Percentiles rank a stretch among this genome's conserved stretches.
These are phyloP conservation scores for Ips nitidus DNA, from an alignment of 1,140 invertebrate genomes.

Conservation along the genomic window DNA sequence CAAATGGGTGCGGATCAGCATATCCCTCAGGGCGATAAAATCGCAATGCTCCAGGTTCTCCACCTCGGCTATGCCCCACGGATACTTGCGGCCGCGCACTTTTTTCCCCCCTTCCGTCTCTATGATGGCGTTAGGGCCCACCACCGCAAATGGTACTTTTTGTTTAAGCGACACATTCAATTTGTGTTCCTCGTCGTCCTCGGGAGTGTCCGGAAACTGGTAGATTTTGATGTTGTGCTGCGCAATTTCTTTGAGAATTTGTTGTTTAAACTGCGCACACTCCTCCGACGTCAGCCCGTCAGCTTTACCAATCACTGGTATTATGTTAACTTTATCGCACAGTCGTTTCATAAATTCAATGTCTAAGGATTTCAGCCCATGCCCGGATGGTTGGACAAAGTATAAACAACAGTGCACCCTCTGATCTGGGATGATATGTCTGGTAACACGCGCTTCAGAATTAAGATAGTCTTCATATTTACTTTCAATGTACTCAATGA, in stretches of 20 bases:
- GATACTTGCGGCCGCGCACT: conserved; percentile 90
- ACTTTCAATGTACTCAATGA: conserved; percentile 96
- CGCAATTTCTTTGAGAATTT: conserved; percentile 95
- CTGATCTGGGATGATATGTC: conserved; percentile 79
- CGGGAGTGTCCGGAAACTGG: conserved; percentile 87
- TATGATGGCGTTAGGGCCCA: conserved; percentile 97
- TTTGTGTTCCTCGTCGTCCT: conserved; percentile 77
- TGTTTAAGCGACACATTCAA: conserved; percentile 73
- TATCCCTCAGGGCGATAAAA: conserved; percentile 95
- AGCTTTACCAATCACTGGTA: conserved; percentile 98
- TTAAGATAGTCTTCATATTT: conserved; percentile 97
- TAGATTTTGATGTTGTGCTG: conserved; percentile 99
- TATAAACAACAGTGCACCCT: conserved; percentile 99
- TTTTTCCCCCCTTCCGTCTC: conserved; percentile 82
- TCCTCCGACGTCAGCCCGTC: conserved; percentile 98
- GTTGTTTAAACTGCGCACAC: conserved; percentile 93
- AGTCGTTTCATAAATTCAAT: conserved; percentile 98
- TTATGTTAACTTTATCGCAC: conserved; percentile 98
- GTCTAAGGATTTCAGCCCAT: conserved; percentile 95
- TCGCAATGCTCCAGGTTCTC: conserved; percentile 99
- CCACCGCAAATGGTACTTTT: conserved; percentile 96
- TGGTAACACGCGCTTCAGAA: conserved; percentile 84
- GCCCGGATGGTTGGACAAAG: conserved; percentile 96
- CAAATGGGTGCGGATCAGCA: conserved; percentile 92
- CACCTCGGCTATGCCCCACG: conserved; percentile 98